Evolutionary conservation across 2,888 invertebrate genomes (phyloP).

Genomic region (Artemia sp.): DNA sequence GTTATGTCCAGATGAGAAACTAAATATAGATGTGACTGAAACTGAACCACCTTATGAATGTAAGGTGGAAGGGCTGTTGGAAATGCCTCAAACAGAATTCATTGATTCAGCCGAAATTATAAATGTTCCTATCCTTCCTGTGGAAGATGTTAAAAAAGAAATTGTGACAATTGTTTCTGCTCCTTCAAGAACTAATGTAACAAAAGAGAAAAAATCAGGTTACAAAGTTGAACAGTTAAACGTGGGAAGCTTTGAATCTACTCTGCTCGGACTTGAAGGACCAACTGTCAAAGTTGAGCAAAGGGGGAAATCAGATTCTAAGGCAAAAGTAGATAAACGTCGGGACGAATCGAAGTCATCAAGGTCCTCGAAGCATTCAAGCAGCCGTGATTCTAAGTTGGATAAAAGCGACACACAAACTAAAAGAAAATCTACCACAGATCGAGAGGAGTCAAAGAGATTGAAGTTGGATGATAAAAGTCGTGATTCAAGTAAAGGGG

Average conservation of each 20-base stretch:
- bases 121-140: neutral
- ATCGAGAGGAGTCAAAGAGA: slow-evolving; percentile 27
- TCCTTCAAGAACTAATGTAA: neutral
- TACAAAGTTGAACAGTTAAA: neutral
- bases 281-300: slow-evolving; percentile 23
- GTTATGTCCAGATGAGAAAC: too few relatives aligned
- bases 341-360: slow-evolving; percentile 20
- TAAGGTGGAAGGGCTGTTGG: neutral
- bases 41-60: neutral
- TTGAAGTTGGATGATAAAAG: slow-evolving; percentile 29
- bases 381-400: neutral
- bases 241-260: slow-evolving; percentile 2
- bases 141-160: neutral
- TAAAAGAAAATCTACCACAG: slow-evolving; percentile 28
- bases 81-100: neutral
- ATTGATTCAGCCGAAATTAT: neutral
- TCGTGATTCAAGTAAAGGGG: slow-evolving; percentile 25
- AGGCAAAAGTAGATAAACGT: slow-evolving; percentile 22
- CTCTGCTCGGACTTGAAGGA: slow-evolving; percentile 10
- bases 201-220: neutral
- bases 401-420: slow-evolving; percentile 19
- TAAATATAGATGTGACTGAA: neutral
- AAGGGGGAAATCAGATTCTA: slow-evolving; percentile 29
- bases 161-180: neutral
- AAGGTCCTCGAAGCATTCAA: slow-evolving; percentile 20